Evolutionary conservation across 2,888 invertebrate genomes (phyloP).

Genomic region (Argyresthia goedartella): DNA sequence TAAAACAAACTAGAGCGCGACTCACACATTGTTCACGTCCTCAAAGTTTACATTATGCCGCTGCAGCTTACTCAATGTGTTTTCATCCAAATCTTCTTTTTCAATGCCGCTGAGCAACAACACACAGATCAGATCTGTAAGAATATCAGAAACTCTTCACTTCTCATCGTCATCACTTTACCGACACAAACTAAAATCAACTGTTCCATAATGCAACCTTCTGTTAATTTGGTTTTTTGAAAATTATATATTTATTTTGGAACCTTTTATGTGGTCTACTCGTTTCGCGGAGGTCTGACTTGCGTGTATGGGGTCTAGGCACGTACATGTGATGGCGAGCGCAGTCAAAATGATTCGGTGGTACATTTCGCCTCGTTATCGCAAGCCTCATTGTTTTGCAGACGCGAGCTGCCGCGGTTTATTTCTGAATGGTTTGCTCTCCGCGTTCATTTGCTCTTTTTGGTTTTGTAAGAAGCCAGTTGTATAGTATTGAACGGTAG

Average conservation of each 20-base stretch:
- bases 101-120: slow-evolving; percentile 50
- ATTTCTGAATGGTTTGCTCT: not conserved
- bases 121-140: slow-evolving; percentile 56
- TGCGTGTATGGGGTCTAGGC: slow-evolving; percentile 32
- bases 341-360: slow-evolving; percentile 41
- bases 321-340: slow-evolving; percentile 58
- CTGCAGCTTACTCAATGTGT: slow-evolving; percentile 38
- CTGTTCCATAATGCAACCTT: too few species aligned
- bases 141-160: not conserved
- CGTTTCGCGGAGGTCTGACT: slow-evolving; percentile 25
- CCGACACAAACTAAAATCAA: not conserved
- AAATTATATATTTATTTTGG: slow-evolving; percentile 16
- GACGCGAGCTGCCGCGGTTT: not conserved
- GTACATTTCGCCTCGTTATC: slow-evolving; percentile 45
- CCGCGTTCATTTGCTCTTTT: not conserved
- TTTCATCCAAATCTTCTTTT: slow-evolving; percentile 48
- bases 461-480: slow-evolving; percentile 6
- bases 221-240: too few species aligned
- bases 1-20: too few species aligned
- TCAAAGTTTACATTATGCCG: slow-evolving; percentile 45
- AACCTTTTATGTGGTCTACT: slow-evolving; percentile 57
- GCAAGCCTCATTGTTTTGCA: slow-evolving; percentile 12
- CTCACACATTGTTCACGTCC: slow-evolving; percentile 41
- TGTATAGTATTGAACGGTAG: slow-evolving; percentile 18
- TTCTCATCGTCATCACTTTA: not conserved